These are phyloP conservation scores for Cyrtodaria siliqua DNA, from an alignment of 2,888 invertebrate species.

Conservation along the genomic window DNA sequence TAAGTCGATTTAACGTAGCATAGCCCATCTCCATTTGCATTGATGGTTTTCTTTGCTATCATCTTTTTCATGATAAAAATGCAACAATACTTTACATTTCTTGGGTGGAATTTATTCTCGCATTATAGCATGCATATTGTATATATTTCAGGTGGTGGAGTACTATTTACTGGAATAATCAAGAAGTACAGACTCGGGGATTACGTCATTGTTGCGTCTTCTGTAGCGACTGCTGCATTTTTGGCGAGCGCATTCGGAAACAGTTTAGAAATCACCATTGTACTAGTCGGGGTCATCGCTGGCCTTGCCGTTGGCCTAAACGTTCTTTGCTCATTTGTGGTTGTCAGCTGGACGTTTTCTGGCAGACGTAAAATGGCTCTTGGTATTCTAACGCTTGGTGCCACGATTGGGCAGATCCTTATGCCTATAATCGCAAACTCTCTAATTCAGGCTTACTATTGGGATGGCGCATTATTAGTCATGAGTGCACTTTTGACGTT, in stretches of 20 bases:
- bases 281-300: slow-evolving; percentile 28
- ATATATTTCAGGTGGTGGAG: slow-evolving; percentile 41
- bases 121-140: no score
- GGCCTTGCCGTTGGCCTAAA: slow-evolving; percentile 33
- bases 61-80: no score
- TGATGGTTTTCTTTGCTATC: no score
- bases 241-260: slow-evolving; percentile 15
- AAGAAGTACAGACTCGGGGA: slow-evolving; percentile 27
- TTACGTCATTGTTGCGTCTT: slow-evolving; percentile 27
- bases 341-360: slow-evolving; percentile 32
- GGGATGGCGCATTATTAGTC: slow-evolving; percentile 44
- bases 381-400: slow-evolving; percentile 35
- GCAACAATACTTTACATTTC: no score
- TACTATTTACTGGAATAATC: slow-evolving; percentile 33
- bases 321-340: slow-evolving; percentile 21
- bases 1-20: no score
- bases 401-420: slow-evolving; percentile 32
- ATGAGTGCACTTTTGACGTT: slow-evolving; percentile 25
- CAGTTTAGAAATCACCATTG: slow-evolving; percentile 34
- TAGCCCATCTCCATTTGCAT: no score
- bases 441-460: slow-evolving; percentile 33
- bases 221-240: slow-evolving; percentile 13
- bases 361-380: slow-evolving; percentile 36
- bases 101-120: no score
- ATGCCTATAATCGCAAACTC: slow-evolving; percentile 44